Conservation (phyloP, 1,140 invertebrate genomes). For the Cotesia chilonis region DNA sequence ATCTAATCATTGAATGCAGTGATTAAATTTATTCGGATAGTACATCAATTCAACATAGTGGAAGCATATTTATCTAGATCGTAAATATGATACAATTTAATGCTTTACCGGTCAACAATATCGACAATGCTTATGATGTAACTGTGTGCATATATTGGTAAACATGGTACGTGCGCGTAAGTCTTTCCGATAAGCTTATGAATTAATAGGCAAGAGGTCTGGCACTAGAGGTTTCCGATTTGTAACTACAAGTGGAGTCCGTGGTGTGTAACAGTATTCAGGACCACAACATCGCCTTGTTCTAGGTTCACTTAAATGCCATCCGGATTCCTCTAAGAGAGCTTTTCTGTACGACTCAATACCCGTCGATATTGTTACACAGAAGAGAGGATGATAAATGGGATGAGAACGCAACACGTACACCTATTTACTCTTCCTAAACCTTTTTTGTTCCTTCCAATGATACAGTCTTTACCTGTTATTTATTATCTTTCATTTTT, state of each 20-base stretch:
- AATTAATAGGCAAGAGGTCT: conserved; percentile 28
- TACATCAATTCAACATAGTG: too few relatives aligned
- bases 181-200: conserved; percentile 21
- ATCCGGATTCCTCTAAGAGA: conserved; percentile 15
- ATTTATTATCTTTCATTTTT: too few relatives aligned
- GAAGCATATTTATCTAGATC: too few relatives aligned
- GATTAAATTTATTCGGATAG: too few relatives aligned
- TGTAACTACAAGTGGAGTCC: conserved; percentile 6
- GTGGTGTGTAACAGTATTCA: conserved; percentile 1
- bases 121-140: background rate
- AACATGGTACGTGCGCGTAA: conserved; percentile 1
- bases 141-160: background rate
- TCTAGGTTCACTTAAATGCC: conserved; percentile 26
- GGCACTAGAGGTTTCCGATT: conserved; percentile 18
- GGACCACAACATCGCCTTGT: background rate
- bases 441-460: too few relatives aligned
- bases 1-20: too few relatives aligned
- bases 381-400: background rate
- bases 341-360: conserved; percentile 17
- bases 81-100: too few relatives aligned
- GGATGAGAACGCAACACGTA: too few relatives aligned
- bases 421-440: too few relatives aligned
- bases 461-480: too few relatives aligned
- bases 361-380: conserved; percentile 6
- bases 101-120: background rate